These are phyloP conservation scores for Hystrix brachyura DNA, from an alignment of 2,113 vertebrate genomes.

Conservation along the genomic window DNA sequence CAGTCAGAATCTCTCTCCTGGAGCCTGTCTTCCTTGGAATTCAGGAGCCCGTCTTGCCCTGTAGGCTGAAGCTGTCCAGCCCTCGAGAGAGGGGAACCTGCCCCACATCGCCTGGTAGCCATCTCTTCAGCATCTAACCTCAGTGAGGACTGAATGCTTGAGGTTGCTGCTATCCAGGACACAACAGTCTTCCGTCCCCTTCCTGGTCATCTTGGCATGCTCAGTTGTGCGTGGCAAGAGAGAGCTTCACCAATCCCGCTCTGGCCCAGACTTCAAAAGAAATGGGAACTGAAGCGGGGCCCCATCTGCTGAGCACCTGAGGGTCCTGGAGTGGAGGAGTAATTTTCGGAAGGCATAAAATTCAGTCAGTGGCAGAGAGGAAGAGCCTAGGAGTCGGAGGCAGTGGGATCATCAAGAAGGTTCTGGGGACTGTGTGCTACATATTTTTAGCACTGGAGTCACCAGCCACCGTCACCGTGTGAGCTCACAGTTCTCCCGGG, in stretches of 20 bases:
- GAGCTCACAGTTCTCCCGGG: conserved; percentile 76
- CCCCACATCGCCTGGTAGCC: conserved; percentile 51
- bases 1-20: neutral
- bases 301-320: neutral
- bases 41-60: conserved; percentile 48
- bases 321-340: conserved; percentile 6
- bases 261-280: conserved; percentile 71
- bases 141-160: neutral
- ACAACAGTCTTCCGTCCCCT: neutral
- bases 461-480: conserved; percentile 19
- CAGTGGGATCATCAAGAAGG: conserved; percentile 36
- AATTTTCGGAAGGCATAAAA: conserved; percentile 46
- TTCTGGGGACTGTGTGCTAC: neutral
- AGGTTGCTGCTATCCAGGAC: conserved; percentile 53
- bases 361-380: neutral
- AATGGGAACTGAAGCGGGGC: conserved; percentile 5
- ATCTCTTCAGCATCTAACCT: conserved; percentile 14
- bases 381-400: neutral
- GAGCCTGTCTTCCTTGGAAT: neutral
- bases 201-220: conserved; percentile 17
- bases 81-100: neutral
- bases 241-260: conserved; percentile 61
- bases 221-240: conserved; percentile 57
- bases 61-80: conserved; percentile 59
- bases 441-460: conserved; percentile 74